Evolutionary conservation across 1,140 invertebrate species (phyloP).

Genomic region (Drosophila asahinai): DNA sequence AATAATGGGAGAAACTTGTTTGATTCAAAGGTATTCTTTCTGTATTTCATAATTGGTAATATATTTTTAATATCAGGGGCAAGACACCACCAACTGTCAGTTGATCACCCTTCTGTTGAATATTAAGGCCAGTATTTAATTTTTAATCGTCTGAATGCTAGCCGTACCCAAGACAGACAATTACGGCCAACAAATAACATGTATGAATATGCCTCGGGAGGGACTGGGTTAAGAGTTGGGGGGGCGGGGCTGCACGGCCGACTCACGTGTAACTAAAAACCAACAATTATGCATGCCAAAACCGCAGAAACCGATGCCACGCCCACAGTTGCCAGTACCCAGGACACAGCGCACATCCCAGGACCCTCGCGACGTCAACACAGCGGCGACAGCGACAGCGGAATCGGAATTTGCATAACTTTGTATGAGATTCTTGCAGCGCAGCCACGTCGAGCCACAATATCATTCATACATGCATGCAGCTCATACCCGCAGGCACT

Average conservation of each 20-base stretch:
- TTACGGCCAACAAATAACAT: slow-evolving; percentile 37
- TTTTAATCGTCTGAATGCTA: slow-evolving; percentile 19
- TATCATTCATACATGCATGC: slow-evolving; percentile 80
- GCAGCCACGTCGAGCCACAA: slow-evolving; percentile 65
- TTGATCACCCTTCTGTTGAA: background rate
- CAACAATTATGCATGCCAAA: slow-evolving; percentile 82
- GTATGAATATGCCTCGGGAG: slow-evolving; percentile 5
- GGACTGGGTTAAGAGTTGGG: background rate
- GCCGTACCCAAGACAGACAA: slow-evolving; percentile 24
- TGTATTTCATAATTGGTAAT: background rate
- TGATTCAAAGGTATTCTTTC: background rate
- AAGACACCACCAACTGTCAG: background rate
- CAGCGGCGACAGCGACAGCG: slow-evolving; percentile 57
- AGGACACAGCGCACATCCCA: slow-evolving; percentile 30
- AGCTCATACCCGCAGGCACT: slow-evolving; percentile 33
- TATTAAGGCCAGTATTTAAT: slow-evolving; percentile 1
- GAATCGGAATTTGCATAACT: slow-evolving; percentile 82
- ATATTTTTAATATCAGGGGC: background rate
- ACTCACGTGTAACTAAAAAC: slow-evolving; percentile 80
- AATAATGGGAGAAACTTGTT: background rate
- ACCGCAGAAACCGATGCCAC: slow-evolving; percentile 76
- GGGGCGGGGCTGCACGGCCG: slow-evolving; percentile 15
- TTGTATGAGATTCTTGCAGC: slow-evolving; percentile 81
- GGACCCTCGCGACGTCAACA: slow-evolving; percentile 26
- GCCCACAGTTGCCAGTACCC: slow-evolving; percentile 24